These are phyloP conservation scores for Oscheius sp. DNA, from an alignment of 1,140 invertebrate species.

Conservation along the genomic window DNA sequence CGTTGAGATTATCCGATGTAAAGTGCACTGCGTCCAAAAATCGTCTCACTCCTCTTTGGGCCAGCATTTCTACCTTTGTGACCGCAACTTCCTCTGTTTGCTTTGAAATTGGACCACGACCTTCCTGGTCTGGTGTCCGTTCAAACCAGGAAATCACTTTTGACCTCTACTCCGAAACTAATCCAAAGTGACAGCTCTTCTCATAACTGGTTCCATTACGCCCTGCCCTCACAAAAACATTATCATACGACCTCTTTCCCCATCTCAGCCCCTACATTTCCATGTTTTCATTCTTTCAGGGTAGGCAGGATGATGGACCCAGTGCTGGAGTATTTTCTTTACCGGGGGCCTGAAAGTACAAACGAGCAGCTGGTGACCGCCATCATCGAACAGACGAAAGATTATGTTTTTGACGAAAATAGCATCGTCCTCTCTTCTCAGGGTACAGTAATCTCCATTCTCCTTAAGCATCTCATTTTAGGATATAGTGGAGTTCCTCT, in stretches of 20 bases:
- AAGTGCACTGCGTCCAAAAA: too few relatives aligned
- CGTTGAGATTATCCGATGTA: too few relatives aligned
- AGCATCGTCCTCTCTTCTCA: constrained; percentile 21
- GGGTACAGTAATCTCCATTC: constrained; percentile 12
- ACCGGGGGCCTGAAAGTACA: constrained; percentile 11
- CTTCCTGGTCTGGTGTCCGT: too few relatives aligned
- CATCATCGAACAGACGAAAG: constrained; percentile 26
- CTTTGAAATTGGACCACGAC: too few relatives aligned
- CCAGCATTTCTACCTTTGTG: too few relatives aligned
- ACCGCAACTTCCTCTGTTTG: too few relatives aligned
- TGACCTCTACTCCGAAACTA: too few relatives aligned
- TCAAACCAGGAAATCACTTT: too few relatives aligned
- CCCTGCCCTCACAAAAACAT: neutral
- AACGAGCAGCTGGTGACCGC: constrained; percentile 16
- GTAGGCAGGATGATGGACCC: constrained; percentile 9
- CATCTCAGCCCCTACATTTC: neutral
- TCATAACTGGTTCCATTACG: too few relatives aligned
- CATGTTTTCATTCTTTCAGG: neutral
- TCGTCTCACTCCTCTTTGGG: too few relatives aligned
- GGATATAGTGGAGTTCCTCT: constrained; percentile 36
- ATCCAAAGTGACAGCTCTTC: too few relatives aligned
- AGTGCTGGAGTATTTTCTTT: constrained; percentile 14
- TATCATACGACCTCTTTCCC: neutral
- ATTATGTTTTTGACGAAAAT: constrained; percentile 22
- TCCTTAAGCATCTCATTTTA: neutral